Base-by-base conservation (phyloP, 2,797 vertebrate species). In the Malurus leucopterus region DNA sequence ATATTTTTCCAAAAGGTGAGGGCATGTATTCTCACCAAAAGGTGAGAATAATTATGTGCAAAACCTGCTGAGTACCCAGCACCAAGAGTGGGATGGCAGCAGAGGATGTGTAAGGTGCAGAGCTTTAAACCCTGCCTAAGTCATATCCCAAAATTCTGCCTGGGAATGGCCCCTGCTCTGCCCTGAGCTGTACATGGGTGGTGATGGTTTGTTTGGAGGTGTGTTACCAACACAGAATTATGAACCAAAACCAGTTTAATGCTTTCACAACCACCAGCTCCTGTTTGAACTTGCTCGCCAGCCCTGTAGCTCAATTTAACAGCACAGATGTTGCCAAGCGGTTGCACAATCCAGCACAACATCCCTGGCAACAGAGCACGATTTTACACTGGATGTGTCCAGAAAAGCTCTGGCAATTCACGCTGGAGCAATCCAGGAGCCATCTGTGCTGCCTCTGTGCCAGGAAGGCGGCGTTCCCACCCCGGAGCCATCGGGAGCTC, bases 361-460 rank as follows among this genome's bases (percentile, higher is more conserved):
- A 74, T 9, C 77, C 54, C 64, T 88, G 88, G 88, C 81, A 90
- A 36, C 29, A 22, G 5, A 61, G 51, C 50, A n/a, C 12, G 12
- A 11, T 78, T 83, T 80, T 87, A 32, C 46, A 57, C 58, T 65
- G 79, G 38, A 34, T 30, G 7, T 46, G 49, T 90, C 85, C 83
- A 89, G 83, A 84, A 94, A 81, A 89, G 18, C 88, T 75, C 53
- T 76, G 77, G 67, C 88, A 92, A 67, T 63, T 86, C 80, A 47
- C 34, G 24, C 46, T 43, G 78, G 46, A 84, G 77, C 55, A 36
- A 55, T 79, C 62, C 9, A n/a, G 90, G 64, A 92, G 83, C 89
- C 89, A 94, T 91, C 85, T 92, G 91, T 40, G 47, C 47, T 41
- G 76, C 65, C 40, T 77, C 62, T 59, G 34, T 58, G 82, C 73